Conservation (phyloP, 2,797 vertebrate species). For the Coregonus ussuriensis region DNA sequence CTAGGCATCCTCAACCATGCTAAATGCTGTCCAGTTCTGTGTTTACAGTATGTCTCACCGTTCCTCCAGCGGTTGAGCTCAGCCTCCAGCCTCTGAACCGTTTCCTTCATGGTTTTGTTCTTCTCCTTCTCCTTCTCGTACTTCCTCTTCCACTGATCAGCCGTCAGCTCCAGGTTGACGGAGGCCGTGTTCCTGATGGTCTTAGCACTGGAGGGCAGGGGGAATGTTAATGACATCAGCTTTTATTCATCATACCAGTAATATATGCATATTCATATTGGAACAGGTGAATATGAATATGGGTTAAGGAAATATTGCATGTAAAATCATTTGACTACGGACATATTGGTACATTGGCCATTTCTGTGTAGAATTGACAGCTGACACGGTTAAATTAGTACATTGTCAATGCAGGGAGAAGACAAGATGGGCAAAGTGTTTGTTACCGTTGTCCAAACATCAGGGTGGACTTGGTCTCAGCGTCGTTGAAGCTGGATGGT, state of each 20-base stretch:
- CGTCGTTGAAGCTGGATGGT: constrained; percentile 85
- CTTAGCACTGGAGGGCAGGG: constrained; percentile 75
- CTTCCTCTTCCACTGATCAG: constrained; percentile 98
- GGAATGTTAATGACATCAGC: background rate
- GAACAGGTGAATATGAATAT: no score
- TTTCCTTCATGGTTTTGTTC: constrained; percentile 92
- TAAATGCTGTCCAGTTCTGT: background rate
- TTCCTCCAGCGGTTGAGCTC: constrained; percentile 95
- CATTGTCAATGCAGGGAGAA: background rate
- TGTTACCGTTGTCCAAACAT: constrained; percentile 87
- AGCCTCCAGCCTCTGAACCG: constrained; percentile 89
- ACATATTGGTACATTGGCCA: no score
- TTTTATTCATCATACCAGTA: background rate
- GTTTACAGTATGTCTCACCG: constrained; percentile 68
- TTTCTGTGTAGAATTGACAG: no score
- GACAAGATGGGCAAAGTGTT: background rate
- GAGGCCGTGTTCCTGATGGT: constrained; percentile 97
- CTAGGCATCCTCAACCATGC: background rate
- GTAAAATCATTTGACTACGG: no score
- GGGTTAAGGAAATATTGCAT: no score
- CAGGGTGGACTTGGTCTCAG: constrained; percentile 86
- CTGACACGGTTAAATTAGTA: background rate
- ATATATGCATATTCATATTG: no score
- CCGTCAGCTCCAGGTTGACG: constrained; percentile 95
- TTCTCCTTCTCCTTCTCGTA: constrained; percentile 98